Conservation (phyloP, 2,797 vertebrate genomes). For the Onychomys leucogaster region DNA sequence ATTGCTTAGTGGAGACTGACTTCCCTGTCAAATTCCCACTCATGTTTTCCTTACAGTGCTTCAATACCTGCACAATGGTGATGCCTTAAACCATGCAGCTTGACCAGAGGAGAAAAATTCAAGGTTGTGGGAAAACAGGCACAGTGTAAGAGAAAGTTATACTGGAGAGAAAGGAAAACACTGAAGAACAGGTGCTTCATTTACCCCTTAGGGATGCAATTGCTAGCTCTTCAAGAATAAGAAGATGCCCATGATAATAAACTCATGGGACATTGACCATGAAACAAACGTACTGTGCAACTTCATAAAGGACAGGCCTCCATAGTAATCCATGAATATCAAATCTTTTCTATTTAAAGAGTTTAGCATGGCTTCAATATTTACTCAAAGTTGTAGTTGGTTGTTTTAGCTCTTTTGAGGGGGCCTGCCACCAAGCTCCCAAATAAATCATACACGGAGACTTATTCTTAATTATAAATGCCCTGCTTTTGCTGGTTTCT, state of each 20-base stretch:
- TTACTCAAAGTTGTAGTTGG: background rate
- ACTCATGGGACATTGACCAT: background rate
- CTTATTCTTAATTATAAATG: no score
- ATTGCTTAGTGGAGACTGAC: background rate
- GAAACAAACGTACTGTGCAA: background rate
- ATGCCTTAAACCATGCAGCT: constrained; percentile 9
- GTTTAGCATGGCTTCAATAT: background rate
- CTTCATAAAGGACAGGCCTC: background rate
- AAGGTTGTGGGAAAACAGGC: constrained; percentile 46
- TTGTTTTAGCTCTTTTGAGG: no score
- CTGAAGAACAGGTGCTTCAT: background rate
- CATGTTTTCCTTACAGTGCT: background rate
- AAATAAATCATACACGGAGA: no score
- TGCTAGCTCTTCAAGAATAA: background rate
- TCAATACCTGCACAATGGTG: background rate
- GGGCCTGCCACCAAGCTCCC: no score
- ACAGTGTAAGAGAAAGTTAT: background rate
- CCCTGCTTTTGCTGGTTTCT: no score
- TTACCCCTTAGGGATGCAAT: background rate
- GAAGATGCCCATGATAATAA: background rate
- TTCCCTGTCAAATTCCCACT: background rate
- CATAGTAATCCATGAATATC: background rate
- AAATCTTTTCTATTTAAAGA: background rate
- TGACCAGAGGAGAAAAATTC: constrained; percentile 23
- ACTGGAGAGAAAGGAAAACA: background rate